These are phyloP conservation scores for Caranx ignobilis DNA, from an alignment of 2,113 vertebrate species.

Conservation along the genomic window DNA sequence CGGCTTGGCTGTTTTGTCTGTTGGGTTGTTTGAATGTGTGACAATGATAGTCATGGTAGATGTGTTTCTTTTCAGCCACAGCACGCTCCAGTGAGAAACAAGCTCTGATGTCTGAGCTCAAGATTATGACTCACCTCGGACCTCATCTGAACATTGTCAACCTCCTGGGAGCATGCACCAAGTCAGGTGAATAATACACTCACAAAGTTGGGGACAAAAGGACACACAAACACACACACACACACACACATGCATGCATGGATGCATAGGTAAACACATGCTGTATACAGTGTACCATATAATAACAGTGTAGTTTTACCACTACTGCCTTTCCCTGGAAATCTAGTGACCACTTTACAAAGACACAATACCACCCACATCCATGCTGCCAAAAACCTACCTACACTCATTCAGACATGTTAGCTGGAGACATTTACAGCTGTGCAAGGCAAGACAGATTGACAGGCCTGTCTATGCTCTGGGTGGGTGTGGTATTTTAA, in stretches of 20 bases:
- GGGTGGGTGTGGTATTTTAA: slow-evolving; percentile 72
- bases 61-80: slow-evolving; percentile 85
- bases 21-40: not conserved
- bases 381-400: slow-evolving; percentile 18
- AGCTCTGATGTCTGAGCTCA: slow-evolving; percentile 98
- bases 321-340: slow-evolving; percentile 27
- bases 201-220: not conserved
- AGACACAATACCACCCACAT: slow-evolving; percentile 10
- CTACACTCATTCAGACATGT: slow-evolving; percentile 18
- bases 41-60: not conserved
- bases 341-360: slow-evolving; percentile 36
- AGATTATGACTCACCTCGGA: slow-evolving; percentile 99
- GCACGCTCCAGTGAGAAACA: slow-evolving; percentile 98
- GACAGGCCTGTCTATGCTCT: slow-evolving; percentile 33
- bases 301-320: slow-evolving; percentile 13
- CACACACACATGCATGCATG: too few species aligned
- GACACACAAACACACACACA: not conserved
- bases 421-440: slow-evolving; percentile 23
- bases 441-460: slow-evolving; percentile 29
- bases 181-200: slow-evolving; percentile 88
- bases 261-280: not conserved
- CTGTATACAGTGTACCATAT: not conserved
- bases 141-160: slow-evolving; percentile 99
- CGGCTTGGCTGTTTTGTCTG: not conserved
- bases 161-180: slow-evolving; percentile 96